These are phyloP conservation scores for Aphidius gifuensis DNA, from an alignment of 1,140 invertebrate genomes.

Conservation along the genomic window DNA sequence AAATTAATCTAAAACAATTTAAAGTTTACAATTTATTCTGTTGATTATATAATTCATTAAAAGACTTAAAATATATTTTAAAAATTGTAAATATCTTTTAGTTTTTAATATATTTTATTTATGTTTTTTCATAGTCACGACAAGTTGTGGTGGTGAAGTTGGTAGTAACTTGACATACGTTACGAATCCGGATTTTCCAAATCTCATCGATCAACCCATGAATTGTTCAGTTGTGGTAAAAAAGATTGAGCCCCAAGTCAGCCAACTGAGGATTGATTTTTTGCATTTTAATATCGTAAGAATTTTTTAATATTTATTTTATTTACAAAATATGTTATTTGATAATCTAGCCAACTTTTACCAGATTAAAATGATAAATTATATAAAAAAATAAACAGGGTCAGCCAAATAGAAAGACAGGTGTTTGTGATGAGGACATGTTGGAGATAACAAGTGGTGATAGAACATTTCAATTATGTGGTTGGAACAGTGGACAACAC, in stretches of 20 bases:
- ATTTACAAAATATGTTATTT: neutral
- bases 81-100: neutral
- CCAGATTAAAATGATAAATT: neutral
- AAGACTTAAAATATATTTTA: conserved; percentile 14
- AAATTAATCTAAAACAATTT: no score
- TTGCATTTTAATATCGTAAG: conserved; percentile 76
- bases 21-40: no score
- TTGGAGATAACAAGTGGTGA: conserved; percentile 59
- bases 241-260: conserved; percentile 70
- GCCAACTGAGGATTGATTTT: conserved; percentile 75
- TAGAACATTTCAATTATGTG: conserved; percentile 67
- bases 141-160: conserved; percentile 72
- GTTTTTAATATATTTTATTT: conserved; percentile 22
- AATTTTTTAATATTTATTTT: conserved; percentile 27
- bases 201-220: conserved; percentile 63
- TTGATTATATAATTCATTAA: no score
- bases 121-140: conserved; percentile 63
- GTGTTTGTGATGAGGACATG: conserved; percentile 72
- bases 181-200: conserved; percentile 77
- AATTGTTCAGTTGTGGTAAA: conserved; percentile 66
- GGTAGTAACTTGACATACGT: conserved; percentile 83
- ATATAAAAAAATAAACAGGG: conserved; percentile 53
- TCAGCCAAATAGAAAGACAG: conserved; percentile 75
- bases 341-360: neutral
- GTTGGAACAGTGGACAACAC: conserved; percentile 80